Evolutionary conservation across 2,888 invertebrate species (phyloP), one percentile per base, ranked within the genome.

Genomic region (Alentia gelatinosa): DNA sequence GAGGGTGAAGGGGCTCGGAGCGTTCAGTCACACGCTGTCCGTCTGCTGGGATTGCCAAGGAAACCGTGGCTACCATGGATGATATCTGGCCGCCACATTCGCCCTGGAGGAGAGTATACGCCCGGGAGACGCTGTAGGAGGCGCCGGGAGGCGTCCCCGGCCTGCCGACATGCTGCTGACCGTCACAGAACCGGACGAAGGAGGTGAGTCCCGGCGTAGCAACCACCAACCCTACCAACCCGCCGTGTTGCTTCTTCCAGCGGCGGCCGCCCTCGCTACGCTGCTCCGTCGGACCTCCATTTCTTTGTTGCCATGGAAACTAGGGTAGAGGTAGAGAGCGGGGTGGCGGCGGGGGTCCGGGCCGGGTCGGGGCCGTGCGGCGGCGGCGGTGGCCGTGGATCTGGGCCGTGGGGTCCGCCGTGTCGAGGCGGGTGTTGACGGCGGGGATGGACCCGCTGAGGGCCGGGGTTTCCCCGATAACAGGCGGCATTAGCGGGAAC

Each of bases 251-350:
- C n/a, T 56, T 19, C 56, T 56, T 56, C 5, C 56, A 56, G 56
- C 19, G n/a, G n/a, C n/a, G n/a, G n/a, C n/a, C n/a, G n/a, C n/a
- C n/a, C 56, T 56, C 56, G 12, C 56, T 19, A n/a, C 56, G 19
- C 56, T 19, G 56, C 56, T n/a, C 56, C 56, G 56, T 56, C 83
- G 39, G 83, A 19, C 40, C 40, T 83, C 83, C 83, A 40, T 40
- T 37, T 37, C 86, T 86, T 86, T 86, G 86, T 86, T 86, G 86
- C 86, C 47, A 86, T 86, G 86, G 86, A 86, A 86, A 86, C 86
- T 86, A 30, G 47, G 86, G 42, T 33, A 47, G 39, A 26, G 79
- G 79, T 39, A 23, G 79, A 12, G 79, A 19, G 79, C 30, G 5
- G 12, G 39, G 37, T 37, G 79, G 79, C 7, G 74, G 74, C 7